A percentile compares a stretch with the other conserved stretches of the same genome.
Evolutionary conservation across 2,113 vertebrate genomes (phyloP).

Genomic region (Sinocyclocheilus grahami): DNA sequence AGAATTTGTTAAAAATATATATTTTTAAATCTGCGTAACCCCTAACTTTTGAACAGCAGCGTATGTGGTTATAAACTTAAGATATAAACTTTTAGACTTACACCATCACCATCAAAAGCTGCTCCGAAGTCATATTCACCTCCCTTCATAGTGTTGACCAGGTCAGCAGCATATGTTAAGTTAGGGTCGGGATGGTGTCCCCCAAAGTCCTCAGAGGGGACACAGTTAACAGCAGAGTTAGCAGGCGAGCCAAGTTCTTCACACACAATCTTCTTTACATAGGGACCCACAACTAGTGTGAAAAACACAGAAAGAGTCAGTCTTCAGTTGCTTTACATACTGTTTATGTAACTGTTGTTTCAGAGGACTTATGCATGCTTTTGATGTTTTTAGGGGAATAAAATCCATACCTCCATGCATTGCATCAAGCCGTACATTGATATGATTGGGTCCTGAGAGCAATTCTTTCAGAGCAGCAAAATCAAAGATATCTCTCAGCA

Average conservation of each 20-base stretch:
- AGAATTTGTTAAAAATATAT: not conserved
- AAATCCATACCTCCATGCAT: conserved; percentile 91
- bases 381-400: too few relatives aligned
- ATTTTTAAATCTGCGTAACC: not conserved
- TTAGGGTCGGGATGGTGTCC: conserved; percentile 99
- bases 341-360: not conserved
- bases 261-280: conserved; percentile 94
- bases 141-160: conserved; percentile 93
- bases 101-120: conserved; percentile 97
- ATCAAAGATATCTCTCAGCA: conserved; percentile 95
- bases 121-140: conserved; percentile 96
- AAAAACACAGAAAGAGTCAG: not conserved
- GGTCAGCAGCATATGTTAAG: conserved; percentile 92
- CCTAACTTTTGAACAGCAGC: not conserved
- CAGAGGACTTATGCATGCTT: not conserved
- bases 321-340: not conserved
- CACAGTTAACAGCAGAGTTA: conserved; percentile 90
- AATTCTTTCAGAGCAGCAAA: conserved; percentile 91
- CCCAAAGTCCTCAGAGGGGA: conserved; percentile 93
- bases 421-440: conserved; percentile 92
- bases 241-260: conserved; percentile 94
- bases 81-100: conserved; percentile 66
- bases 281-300: conserved; percentile 89
- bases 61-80: not conserved
- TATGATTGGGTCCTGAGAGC: conserved; percentile 87